These are phyloP conservation scores for Aporophyla nigra DNA, from an alignment of 2,888 invertebrate genomes.

Conservation along the genomic window DNA sequence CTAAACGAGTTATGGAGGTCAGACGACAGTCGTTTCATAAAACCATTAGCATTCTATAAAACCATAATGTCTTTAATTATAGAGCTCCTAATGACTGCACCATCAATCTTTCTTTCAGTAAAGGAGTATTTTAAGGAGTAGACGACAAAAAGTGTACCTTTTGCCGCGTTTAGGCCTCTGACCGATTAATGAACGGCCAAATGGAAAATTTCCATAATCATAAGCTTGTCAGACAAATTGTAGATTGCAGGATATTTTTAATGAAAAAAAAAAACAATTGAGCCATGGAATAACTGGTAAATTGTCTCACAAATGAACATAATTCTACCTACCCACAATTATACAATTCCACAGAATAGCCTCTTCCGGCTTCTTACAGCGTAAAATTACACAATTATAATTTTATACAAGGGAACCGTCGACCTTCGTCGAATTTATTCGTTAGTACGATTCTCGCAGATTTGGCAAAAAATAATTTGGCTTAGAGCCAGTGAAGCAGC, in stretches of 20 bases:
- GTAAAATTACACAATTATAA: constrained; percentile 67
- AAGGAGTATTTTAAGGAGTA: constrained; percentile 40
- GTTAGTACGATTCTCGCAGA: constrained; percentile 75
- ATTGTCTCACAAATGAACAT: constrained; percentile 6
- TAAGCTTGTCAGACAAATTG: constrained; percentile 13
- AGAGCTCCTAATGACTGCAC: constrained; percentile 48
- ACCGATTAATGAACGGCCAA: constrained; percentile 5
- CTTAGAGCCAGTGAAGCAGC: constrained; percentile 64
- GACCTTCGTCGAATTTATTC: constrained; percentile 80
- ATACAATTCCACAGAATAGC: constrained; percentile 12
- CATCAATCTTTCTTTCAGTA: constrained; percentile 54
- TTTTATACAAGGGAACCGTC: constrained; percentile 71
- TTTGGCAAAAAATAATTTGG: constrained; percentile 83
- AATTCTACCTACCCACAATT: constrained; percentile 1
- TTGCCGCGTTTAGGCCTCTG: not conserved
- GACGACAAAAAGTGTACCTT: constrained; percentile 1
- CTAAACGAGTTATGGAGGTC: constrained; percentile 51
- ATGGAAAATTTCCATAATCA: not conserved
- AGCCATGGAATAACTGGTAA: not conserved
- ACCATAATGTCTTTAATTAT: constrained; percentile 54
- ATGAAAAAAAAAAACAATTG: constrained; percentile 20
- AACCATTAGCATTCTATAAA: constrained; percentile 57
- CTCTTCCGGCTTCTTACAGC: constrained; percentile 35
- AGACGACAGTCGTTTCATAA: constrained; percentile 53
- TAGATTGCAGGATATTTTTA: not conserved